phyloP scores from a whole-genome alignment of 1,140 invertebrate species.

The Heliconius hewitsoni region DNA sequence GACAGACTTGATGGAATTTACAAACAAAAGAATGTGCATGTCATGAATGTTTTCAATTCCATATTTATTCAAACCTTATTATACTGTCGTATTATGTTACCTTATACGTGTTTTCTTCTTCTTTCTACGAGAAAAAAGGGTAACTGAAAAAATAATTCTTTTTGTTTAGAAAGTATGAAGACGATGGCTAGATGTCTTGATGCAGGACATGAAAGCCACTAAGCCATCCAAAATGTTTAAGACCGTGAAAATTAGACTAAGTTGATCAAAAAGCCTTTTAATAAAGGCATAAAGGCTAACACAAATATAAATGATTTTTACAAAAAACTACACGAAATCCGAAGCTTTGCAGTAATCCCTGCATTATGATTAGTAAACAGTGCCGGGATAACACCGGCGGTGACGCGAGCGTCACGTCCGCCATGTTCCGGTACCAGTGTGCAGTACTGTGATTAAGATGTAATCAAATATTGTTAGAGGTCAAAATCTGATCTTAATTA shows the following conservation, averaged over 20 bases:
- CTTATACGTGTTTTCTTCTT: too few relatives aligned
- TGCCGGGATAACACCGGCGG: constrained; percentile 18
- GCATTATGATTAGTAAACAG: constrained; percentile 34
- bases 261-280: too few relatives aligned
- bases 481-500: background rate
- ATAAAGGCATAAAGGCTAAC: too few relatives aligned
- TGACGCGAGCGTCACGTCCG: constrained; percentile 7
- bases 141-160: too few relatives aligned
- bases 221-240: too few relatives aligned
- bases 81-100: background rate
- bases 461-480: constrained; percentile 14
- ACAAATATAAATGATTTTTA: background rate
- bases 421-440: constrained; percentile 16
- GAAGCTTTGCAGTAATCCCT: background rate
- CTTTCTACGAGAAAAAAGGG: too few relatives aligned
- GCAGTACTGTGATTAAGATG: constrained; percentile 16
- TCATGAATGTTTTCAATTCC: background rate
- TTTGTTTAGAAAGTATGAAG: too few relatives aligned
- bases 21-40: background rate
- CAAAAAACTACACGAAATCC: background rate
- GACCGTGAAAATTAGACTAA: too few relatives aligned
- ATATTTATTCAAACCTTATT: background rate
- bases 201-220: too few relatives aligned
- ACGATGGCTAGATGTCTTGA: too few relatives aligned
- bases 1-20: background rate